Evolutionary conservation across 2,113 vertebrate species (phyloP).

Genomic region (Manacus vitellinus): DNA sequence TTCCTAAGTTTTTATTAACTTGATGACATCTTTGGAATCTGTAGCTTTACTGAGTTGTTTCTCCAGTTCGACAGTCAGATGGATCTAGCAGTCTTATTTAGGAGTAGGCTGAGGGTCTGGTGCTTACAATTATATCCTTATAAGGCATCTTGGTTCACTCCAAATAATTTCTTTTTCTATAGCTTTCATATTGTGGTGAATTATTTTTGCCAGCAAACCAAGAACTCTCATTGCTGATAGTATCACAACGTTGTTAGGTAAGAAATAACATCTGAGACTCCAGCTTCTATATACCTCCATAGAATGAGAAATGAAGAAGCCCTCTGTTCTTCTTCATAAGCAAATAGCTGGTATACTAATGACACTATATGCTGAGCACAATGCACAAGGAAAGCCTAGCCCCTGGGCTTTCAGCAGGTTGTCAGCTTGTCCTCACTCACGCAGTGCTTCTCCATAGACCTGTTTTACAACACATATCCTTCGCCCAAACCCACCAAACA

Average conservation of each 20-base stretch:
- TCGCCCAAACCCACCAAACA: not conserved
- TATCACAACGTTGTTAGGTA: not conserved
- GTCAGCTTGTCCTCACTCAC: not conserved
- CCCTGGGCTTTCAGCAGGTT: not conserved
- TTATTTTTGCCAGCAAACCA: not conserved
- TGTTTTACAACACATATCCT: not conserved
- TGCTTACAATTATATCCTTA: not conserved
- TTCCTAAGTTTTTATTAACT: not conserved
- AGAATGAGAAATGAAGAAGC: not conserved
- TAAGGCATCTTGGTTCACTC: not conserved
- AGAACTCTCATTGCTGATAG: not conserved
- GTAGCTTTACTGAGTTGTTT: conserved; percentile 2
- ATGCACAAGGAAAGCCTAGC: not conserved
- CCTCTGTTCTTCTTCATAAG: not conserved
- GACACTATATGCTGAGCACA: not conserved
- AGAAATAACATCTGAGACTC: not conserved
- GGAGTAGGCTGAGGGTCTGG: not conserved
- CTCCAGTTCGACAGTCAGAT: not conserved
- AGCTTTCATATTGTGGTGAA: not conserved
- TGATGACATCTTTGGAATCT: not conserved
- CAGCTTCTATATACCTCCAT: not conserved
- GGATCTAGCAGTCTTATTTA: not conserved
- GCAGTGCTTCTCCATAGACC: not conserved
- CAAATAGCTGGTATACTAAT: not conserved
- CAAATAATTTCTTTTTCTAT: not conserved